Conservation (phyloP, 2,113 vertebrate genomes). For the Cyanoderma ruficeps region DNA sequence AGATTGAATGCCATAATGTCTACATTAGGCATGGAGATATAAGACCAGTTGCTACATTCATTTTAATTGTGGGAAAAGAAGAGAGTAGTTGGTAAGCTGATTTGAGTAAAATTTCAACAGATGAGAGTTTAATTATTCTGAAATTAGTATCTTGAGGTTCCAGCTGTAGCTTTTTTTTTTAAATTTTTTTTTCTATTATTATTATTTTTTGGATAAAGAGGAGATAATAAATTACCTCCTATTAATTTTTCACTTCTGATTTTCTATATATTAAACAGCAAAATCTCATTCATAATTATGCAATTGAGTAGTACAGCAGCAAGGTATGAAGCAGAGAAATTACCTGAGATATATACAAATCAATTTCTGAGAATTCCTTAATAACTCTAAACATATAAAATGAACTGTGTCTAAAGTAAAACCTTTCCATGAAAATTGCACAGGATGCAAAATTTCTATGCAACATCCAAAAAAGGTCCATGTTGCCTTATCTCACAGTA, state of each 20-base stretch:
- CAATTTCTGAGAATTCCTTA: background rate
- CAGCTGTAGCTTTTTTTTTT: background rate
- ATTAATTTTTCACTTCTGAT: background rate
- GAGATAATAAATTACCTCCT: background rate
- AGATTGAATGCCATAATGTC: background rate
- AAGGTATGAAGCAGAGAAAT: background rate
- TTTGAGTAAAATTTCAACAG: background rate
- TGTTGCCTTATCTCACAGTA: background rate
- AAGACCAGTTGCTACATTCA: background rate
- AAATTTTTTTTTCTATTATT: too few relatives aligned
- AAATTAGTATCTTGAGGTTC: background rate
- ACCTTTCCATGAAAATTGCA: slow-evolving; percentile 10
- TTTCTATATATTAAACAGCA: background rate
- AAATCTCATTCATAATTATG: background rate
- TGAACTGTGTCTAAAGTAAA: background rate
- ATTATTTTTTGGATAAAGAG: background rate
- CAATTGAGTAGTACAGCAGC: background rate
- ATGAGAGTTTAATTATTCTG: background rate
- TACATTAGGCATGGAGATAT: background rate
- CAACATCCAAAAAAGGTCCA: background rate
- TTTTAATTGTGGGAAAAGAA: background rate
- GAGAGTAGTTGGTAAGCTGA: background rate
- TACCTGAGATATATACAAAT: background rate
- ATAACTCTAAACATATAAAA: background rate
- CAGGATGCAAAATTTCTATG: background rate